Conservation (phyloP, 2,888 invertebrate species). For the Hyles lineata region DNA sequence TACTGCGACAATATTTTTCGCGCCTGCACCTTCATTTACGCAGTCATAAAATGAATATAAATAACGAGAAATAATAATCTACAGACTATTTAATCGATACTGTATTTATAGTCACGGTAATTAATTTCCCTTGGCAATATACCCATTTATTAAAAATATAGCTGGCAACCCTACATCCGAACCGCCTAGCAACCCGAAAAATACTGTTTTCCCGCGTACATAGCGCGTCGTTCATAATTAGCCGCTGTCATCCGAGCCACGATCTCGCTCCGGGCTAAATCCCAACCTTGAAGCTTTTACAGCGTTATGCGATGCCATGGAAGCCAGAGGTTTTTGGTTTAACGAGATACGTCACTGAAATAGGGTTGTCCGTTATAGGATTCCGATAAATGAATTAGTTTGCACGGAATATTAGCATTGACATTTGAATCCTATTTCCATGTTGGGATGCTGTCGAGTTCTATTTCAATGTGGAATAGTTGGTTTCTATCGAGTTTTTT, state of each 20-base stretch:
- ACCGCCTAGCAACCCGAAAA: neutral
- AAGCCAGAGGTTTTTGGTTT: slow-evolving; percentile 16
- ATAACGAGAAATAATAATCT: too few relatives aligned
- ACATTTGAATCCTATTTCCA: neutral
- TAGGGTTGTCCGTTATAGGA: neutral
- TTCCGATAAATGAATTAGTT: slow-evolving; percentile 1
- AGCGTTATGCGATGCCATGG: neutral
- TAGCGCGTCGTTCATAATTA: neutral
- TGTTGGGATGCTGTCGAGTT: too few relatives aligned
- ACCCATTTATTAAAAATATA: neutral
- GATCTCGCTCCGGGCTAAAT: neutral
- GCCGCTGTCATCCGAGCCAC: neutral
- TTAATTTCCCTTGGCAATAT: too few relatives aligned
- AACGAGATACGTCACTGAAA: slow-evolving; percentile 20
- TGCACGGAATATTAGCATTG: neutral
- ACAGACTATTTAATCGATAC: too few relatives aligned
- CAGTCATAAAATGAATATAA: too few relatives aligned
- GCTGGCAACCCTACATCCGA: neutral
- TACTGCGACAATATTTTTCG: too few relatives aligned
- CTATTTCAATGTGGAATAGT: too few relatives aligned
- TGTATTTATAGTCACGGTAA: too few relatives aligned
- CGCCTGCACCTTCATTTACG: too few relatives aligned
- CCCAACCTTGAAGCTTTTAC: slow-evolving; percentile 4
- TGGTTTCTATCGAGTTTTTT: too few relatives aligned
- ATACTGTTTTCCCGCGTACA: neutral